Evolutionary conservation across 2,797 vertebrate genomes (phyloP).

Genomic region (Syngnathus rostellatus): DNA sequence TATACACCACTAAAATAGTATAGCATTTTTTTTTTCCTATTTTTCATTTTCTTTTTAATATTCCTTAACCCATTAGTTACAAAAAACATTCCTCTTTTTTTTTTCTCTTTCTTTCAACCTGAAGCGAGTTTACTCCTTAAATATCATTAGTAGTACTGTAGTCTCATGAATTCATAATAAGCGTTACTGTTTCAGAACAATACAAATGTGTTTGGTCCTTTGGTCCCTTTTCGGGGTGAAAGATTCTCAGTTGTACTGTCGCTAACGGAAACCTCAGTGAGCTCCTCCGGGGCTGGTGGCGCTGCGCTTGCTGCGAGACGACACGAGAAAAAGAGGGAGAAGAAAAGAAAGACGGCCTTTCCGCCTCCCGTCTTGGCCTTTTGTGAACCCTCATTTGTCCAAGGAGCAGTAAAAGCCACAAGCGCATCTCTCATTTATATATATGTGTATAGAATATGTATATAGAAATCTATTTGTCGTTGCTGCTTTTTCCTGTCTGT

Average conservation of each 20-base stretch:
- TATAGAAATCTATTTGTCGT: constrained; percentile 81
- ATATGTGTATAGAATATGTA: constrained; percentile 79
- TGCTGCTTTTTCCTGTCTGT: constrained; percentile 71
- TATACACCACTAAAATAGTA: constrained; percentile 78
- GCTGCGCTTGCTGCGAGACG: constrained; percentile 70
- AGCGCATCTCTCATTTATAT: constrained; percentile 74
- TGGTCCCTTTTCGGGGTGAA: constrained; percentile 79
- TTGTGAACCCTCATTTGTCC: constrained; percentile 78
- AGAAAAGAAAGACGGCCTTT: constrained; percentile 65
- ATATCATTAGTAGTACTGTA: constrained; percentile 75
- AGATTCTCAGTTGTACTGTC: constrained; percentile 74
- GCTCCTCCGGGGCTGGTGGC: constrained; percentile 68
- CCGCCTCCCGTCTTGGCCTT: constrained; percentile 74
- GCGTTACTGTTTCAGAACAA: constrained; percentile 75
- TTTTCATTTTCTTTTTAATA: constrained; percentile 65
- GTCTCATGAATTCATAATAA: constrained; percentile 77
- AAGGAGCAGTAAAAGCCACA: constrained; percentile 73
- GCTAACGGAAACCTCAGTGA: constrained; percentile 69
- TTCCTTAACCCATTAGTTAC: constrained; percentile 74
- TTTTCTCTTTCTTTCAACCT: constrained; percentile 69
- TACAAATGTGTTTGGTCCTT: constrained; percentile 81
- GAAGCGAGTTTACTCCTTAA: constrained; percentile 72
- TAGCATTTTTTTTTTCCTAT: constrained; percentile 64
- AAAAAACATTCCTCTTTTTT: constrained; percentile 68
- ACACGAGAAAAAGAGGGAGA: constrained; percentile 69